Percentiles rank a stretch among this genome's conserved stretches.
phyloP scores from a whole-genome alignment of 2,797 vertebrate species.

The Lacerta agilis region DNA sequence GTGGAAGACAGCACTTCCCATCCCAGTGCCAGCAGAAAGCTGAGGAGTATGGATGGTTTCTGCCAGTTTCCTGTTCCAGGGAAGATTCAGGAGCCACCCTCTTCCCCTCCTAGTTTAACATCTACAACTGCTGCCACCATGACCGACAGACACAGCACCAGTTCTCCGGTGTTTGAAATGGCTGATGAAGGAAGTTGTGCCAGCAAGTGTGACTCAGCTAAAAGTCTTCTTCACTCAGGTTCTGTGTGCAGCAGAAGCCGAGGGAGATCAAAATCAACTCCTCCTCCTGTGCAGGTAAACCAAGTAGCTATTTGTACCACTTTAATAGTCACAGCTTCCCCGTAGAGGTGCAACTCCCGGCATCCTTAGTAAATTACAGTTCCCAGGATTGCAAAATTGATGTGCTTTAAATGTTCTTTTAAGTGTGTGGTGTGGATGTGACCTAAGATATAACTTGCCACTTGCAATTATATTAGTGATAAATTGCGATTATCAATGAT shows the following conservation, averaged over 20 bases:
- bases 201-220: constrained; percentile 71
- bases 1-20: constrained; percentile 71
- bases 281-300: constrained; percentile 77
- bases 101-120: constrained; percentile 66
- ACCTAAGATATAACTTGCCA: too few relatives aligned
- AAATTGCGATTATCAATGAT: not conserved
- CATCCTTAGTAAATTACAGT: not conserved
- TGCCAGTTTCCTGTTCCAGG: constrained; percentile 79
- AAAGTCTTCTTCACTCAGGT: constrained; percentile 67
- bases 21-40: constrained; percentile 63
- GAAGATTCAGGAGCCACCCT: constrained; percentile 74
- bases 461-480: rapidly evolving
- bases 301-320: not conserved
- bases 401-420: too few relatives aligned
- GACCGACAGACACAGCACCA: not conserved
- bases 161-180: not conserved
- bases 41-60: constrained; percentile 68
- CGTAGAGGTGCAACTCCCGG: not conserved
- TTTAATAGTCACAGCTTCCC: too few relatives aligned
- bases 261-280: constrained; percentile 75
- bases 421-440: too few relatives aligned
- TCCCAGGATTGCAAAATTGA: not conserved
- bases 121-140: rapidly evolving
- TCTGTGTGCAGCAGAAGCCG: constrained; percentile 61
- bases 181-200: not conserved